Evolutionary conservation across 2,888 invertebrate species (phyloP), one percentile per base, ranked within the genome.

Genomic region (Papilio protenor): DNA sequence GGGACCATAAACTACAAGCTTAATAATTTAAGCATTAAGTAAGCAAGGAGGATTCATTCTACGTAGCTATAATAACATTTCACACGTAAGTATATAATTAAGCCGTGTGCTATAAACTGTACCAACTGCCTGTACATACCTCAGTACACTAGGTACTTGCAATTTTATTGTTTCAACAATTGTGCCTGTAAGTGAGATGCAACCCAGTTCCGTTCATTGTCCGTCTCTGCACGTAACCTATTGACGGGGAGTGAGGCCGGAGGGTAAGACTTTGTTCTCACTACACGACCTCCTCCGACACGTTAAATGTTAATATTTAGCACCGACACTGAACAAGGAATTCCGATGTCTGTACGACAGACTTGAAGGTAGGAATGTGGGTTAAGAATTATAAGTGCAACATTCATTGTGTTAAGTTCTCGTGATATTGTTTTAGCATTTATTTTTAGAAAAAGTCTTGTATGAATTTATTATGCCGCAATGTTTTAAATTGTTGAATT

Each of bases 181-280:
- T 69, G 45, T 64, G 40, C 40, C 27, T 33, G 21, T 33, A 64
- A 40, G 18, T 45, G 45, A 64, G 61, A 3, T 45, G 45, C 66
- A 69, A 69, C 66, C 66, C 5, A 69, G 66, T 69, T 69, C 45
- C 45, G 45, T 69, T 69, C 66, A 69, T 69, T 69, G 66, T 69
- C 66, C 66, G 66, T 69, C 66, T 1, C 12, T 18, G 45, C 66
- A 69, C 66, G 66, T 69, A 69, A 69, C 66, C 66, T 69, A 69
- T 69, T 69, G 66, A 69, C 33, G 45, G 66, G 45, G 45, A 45
- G 66, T 69, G 61, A 6, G 61, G 66, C 66, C 66, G 66, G n/a
- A 45, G 66, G 66, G 66, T 33, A 33, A 5, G 45, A 69, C 66
- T 69, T 69, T 69, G 66, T 69, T 69, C 66, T 45, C 66, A 45